phyloP scores from a whole-genome alignment of 2,888 invertebrate species.

The Chrysolina oricalcia region DNA sequence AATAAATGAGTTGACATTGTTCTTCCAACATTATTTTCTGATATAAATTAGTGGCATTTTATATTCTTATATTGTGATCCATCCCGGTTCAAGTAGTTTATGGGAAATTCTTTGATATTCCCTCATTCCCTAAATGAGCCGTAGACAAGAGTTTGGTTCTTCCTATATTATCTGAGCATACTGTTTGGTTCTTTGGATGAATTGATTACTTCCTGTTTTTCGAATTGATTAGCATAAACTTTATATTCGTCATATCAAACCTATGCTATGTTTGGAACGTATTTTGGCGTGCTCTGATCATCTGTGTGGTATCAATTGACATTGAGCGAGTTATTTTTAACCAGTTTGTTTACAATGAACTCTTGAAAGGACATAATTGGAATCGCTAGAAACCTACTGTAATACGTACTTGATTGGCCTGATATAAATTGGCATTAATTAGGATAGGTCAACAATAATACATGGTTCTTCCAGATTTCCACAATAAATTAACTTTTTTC shows the following conservation, averaged over 20 bases:
- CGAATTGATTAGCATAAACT: neutral
- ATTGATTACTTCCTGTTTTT: neutral
- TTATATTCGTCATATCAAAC: too few species aligned
- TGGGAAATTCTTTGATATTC: conserved; percentile 16
- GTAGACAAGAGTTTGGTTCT: conserved; percentile 1
- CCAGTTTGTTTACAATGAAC: neutral
- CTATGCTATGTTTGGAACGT: too few species aligned
- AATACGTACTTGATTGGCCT: too few species aligned
- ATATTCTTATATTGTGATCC: too few species aligned
- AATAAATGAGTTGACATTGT: too few species aligned
- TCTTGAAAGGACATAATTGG: neutral
- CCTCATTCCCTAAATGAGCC: conserved; percentile 17
- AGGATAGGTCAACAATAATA: too few species aligned
- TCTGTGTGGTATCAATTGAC: neutral
- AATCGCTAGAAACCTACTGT: neutral
- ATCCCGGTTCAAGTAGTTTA: conserved; percentile 18
- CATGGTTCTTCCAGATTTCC: too few species aligned
- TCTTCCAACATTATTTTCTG: too few species aligned
- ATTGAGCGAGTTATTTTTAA: conserved; percentile 6
- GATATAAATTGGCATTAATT: too few species aligned
- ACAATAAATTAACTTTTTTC: too few species aligned
- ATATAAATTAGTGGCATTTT: too few species aligned
- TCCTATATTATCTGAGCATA: conserved; percentile 9
- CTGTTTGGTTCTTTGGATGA: neutral
- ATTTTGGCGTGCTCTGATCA: neutral